Evolutionary conservation across 2,888 invertebrate species (phyloP).

Genomic region (Platynereis dumerilii): DNA sequence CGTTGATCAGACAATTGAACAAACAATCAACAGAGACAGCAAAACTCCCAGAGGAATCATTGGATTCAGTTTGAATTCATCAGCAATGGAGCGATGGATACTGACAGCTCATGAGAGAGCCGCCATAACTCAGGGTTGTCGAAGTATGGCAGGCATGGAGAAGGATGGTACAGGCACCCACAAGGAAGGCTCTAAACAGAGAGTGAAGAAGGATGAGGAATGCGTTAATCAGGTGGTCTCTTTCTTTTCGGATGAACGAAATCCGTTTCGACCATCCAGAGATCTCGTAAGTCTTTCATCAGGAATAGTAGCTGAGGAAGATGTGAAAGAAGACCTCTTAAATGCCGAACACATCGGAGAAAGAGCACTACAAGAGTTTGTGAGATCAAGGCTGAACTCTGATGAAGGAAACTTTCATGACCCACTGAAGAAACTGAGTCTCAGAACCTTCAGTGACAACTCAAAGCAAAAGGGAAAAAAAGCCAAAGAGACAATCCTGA

Average conservation of each 20-base stretch:
- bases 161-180: background rate
- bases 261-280: background rate
- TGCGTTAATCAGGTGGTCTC: background rate
- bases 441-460: slow-evolving; percentile 2
- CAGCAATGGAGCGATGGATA: slow-evolving; percentile 1
- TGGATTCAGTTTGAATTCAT: slow-evolving; percentile 1
- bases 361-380: background rate
- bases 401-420: background rate
- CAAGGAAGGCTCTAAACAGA: background rate
- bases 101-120: background rate
- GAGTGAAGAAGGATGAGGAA: background rate
- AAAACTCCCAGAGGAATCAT: slow-evolving; percentile 12
- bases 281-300: background rate
- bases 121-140: background rate
- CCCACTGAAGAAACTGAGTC: background rate
- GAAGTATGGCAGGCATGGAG: background rate
- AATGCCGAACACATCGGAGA: background rate
- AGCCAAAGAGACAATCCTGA: background rate
- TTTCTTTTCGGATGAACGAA: background rate
- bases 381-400: background rate
- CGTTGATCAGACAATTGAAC: slow-evolving; percentile 17
- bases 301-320: background rate
- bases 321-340: background rate
- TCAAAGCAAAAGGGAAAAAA: background rate
- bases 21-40: slow-evolving; percentile 12